Base-by-base conservation (phyloP, 2,113 vertebrate species). In the Pseudopipra pipra region DNA sequence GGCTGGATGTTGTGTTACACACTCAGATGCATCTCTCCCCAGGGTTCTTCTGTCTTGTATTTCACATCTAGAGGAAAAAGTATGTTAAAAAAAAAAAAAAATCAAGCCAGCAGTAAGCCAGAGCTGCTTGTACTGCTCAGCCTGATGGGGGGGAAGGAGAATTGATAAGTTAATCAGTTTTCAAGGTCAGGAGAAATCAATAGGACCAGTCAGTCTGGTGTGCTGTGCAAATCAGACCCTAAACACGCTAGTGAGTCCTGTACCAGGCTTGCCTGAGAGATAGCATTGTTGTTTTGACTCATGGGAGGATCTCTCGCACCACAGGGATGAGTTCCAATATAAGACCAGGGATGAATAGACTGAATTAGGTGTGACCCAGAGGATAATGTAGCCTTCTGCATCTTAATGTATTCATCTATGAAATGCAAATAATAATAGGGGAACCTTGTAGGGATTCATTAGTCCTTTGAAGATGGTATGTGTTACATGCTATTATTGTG, bases 381-480 rank as follows among this genome's bases (percentile, higher is more conserved):
- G 71, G 93, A 96, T 94, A 96, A 95, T 89, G 58, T 28, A 21
- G 85, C 89, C 85, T 85, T 80, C 88, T 94, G 83, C 83, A 92
- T 90, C 83, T 90, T 94, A 85, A 80, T 76, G 33, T 94, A 65
- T 85, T 54, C 67, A 63, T 84, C 92, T 97, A 28, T 87, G 85
- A 96, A 92, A 96, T 56, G 73, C 83, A 86, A 96, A 90, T 97
- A 97, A 96, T 97, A 89, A 94, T 66, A 96, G 92, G 94, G 92
- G 74, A 81, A 92, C 81, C 49, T 59, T 73, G 67, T 33, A 91
- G 89, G 90, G 95, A 92, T 94, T 96, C 93, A 95, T 95, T 95
- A 95, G 35, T 67, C 86, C 93, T 97, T 96, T 97, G 96, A 97
- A 97, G 94, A 76, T 94, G 92, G 90, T 84, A 89, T 81, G 76